Percentiles rank a stretch among this genome's conserved stretches.
Evolutionary conservation across 2,888 invertebrate species (phyloP).

Genomic region (Didymodactylos carnosus): DNA sequence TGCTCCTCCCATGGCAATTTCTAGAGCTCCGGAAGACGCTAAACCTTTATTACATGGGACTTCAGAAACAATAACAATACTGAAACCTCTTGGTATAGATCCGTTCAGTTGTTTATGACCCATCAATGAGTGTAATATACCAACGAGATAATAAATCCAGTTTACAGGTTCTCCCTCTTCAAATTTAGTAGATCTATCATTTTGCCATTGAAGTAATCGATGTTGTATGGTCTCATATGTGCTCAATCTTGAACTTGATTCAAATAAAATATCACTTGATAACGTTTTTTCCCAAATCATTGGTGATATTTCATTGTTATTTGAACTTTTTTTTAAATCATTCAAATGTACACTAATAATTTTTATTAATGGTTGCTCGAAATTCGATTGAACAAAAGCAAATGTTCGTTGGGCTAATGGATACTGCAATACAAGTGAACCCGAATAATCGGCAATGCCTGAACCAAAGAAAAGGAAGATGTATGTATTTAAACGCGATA

Average conservation of each 20-base stretch:
- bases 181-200: too few relatives aligned
- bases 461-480: background rate
- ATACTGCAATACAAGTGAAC: background rate
- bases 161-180: background rate
- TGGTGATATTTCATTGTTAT: background rate
- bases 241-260: too few relatives aligned
- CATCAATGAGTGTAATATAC: background rate
- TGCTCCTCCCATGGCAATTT: background rate
- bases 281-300: background rate
- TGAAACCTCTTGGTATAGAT: background rate
- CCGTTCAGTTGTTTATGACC: background rate
- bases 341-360: background rate
- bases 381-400: background rate
- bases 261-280: background rate
- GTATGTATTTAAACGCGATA: background rate
- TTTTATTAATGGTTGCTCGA: background rate
- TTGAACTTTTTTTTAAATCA: background rate
- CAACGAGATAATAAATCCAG: background rate
- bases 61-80: background rate
- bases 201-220: background rate
- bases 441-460: background rate
- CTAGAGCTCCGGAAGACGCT: background rate
- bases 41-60: background rate
- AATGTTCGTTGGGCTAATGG: background rate
- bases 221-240: background rate